A percentile compares a stretch with the other conserved stretches of the same genome.
Evolutionary conservation across 2,888 invertebrate genomes (phyloP).

Genomic region (Morpho helenor): DNA sequence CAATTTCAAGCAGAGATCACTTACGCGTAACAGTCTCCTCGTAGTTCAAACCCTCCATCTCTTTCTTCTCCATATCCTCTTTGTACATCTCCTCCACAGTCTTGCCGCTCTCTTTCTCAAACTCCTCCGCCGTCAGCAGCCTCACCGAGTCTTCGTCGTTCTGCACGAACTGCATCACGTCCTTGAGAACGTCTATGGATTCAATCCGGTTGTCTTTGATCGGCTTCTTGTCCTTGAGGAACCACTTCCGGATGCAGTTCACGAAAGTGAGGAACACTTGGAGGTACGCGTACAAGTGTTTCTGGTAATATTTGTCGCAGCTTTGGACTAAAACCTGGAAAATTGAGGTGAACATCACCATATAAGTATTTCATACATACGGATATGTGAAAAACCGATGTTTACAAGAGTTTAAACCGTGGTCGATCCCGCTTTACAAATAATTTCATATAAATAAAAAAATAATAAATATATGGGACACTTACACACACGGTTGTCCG

Average conservation of each 20-base stretch:
- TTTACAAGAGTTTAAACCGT: too few relatives aligned
- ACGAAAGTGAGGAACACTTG: conserved; percentile 86
- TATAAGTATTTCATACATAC: too few relatives aligned
- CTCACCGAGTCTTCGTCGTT: conserved; percentile 52
- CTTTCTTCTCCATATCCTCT: conserved; percentile 61
- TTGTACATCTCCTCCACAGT: conserved; percentile 73
- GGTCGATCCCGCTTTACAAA: too few relatives aligned
- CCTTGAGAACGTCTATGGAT: conserved; percentile 46
- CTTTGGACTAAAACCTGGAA: conserved; percentile 80
- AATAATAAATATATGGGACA: too few relatives aligned
- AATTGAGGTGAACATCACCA: background rate
- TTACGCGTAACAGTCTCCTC: conserved; percentile 54
- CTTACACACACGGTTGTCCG: too few relatives aligned
- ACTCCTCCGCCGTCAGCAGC: conserved; percentile 48
- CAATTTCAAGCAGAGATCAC: conserved; percentile 18
- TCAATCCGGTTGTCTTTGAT: conserved; percentile 4
- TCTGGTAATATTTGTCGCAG: conserved; percentile 78
- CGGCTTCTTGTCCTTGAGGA: conserved; percentile 29
- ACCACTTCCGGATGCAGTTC: conserved; percentile 80
- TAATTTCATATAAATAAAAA: too few relatives aligned
- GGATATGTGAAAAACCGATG: too few relatives aligned
- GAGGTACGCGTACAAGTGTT: conserved; percentile 80
- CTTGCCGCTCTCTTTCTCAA: conserved; percentile 46
- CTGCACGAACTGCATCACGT: conserved; percentile 56
- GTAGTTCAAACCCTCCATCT: conserved; percentile 51